phyloP scores from a whole-genome alignment of 1,140 invertebrate species.

The Aphelenchoides fujianensis region DNA sequence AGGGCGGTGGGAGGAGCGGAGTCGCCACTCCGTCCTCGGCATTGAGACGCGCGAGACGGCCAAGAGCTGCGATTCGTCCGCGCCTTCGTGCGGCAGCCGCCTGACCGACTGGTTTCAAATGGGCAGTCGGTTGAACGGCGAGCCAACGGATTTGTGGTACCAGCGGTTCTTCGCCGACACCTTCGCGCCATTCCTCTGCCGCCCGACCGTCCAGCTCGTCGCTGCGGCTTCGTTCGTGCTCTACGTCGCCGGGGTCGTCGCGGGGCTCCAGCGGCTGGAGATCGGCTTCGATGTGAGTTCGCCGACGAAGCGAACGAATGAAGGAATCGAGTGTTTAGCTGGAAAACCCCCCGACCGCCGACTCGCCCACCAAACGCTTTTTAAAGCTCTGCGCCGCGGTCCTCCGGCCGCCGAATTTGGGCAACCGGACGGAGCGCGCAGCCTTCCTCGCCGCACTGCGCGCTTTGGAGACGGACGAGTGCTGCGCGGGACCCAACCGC shows the following conservation, averaged over 20 bases:
- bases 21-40: slow-evolving; percentile 30
- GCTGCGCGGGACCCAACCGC: slow-evolving; percentile 38
- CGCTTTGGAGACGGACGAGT: slow-evolving; percentile 43
- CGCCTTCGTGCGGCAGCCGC: neutral
- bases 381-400: slow-evolving; percentile 48
- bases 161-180: slow-evolving; percentile 51
- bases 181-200: slow-evolving; percentile 42
- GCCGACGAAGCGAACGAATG: no score
- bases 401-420: slow-evolving; percentile 50
- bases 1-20: slow-evolving; percentile 46
- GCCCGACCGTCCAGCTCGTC: slow-evolving; percentile 34
- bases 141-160: slow-evolving; percentile 40
- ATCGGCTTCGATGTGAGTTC: slow-evolving; percentile 52
- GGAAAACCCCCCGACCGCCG: slow-evolving; percentile 42
- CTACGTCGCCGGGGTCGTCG: slow-evolving; percentile 31
- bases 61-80: neutral
- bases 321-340: no score
- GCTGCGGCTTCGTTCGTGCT: slow-evolving; percentile 34
- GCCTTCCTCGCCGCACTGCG: slow-evolving; percentile 40
- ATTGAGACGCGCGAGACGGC: neutral
- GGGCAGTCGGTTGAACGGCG: slow-evolving; percentile 1
- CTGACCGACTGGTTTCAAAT: neutral
- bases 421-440: slow-evolving; percentile 24
- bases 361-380: slow-evolving; percentile 35
- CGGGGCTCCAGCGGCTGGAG: slow-evolving; percentile 39